phyloP scores from a whole-genome alignment of 2,113 vertebrate genomes.

The Capreolus pygargus region DNA sequence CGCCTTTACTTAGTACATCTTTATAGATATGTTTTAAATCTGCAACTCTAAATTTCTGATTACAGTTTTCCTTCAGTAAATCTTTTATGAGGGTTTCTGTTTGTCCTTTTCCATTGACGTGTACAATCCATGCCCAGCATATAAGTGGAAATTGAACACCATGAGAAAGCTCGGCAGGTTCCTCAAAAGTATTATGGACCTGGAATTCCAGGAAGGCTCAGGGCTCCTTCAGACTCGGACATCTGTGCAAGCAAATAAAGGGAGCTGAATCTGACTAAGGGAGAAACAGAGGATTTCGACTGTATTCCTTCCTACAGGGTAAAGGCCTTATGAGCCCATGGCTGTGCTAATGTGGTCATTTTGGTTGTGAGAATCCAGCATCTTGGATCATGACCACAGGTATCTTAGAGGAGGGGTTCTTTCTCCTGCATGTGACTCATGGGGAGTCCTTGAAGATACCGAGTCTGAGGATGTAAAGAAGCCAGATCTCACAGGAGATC shows the following conservation, averaged over 20 bases:
- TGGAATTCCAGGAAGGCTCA: background rate
- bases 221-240: background rate
- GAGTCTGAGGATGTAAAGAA: background rate
- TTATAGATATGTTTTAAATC: background rate
- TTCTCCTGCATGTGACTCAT: background rate
- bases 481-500: background rate
- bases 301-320: background rate
- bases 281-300: background rate
- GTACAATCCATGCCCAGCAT: background rate
- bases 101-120: background rate
- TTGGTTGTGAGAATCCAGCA: background rate
- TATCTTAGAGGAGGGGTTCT: background rate
- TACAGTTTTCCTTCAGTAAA: background rate
- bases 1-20: conserved; percentile 1
- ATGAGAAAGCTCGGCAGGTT: background rate
- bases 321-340: background rate
- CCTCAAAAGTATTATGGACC: background rate
- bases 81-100: background rate
- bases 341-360: background rate
- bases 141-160: background rate
- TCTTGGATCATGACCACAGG: background rate
- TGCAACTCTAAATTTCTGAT: background rate
- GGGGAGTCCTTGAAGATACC: background rate
- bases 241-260: background rate
- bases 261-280: background rate